Evolutionary conservation across 2,888 invertebrate genomes (phyloP).

Genomic region (Acleris literana): DNA sequence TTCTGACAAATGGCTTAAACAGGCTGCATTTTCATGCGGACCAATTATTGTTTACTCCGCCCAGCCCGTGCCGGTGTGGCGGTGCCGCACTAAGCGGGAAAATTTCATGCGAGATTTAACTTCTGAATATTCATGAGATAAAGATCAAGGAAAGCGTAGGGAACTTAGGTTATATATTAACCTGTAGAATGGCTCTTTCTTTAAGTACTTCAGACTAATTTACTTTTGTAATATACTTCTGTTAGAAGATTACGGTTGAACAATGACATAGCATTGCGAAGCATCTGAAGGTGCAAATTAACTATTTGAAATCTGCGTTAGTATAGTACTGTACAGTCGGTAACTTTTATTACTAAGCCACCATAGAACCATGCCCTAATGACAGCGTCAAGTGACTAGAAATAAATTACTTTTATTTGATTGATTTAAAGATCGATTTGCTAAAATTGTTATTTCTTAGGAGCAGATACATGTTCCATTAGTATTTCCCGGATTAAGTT

Average conservation of each 20-base stretch:
- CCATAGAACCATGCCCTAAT: too few species aligned
- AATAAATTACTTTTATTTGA: not conserved
- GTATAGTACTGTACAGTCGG: too few species aligned
- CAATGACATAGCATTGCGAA: too few species aligned
- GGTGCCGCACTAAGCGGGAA: conserved; percentile 3
- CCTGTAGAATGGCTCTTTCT: not conserved
- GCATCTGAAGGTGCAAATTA: not conserved
- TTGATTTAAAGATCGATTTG: too few species aligned
- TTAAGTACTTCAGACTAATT: not conserved
- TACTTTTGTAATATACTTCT: too few species aligned
- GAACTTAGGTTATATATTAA: conserved; percentile 11
- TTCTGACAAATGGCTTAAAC: conserved; percentile 8
- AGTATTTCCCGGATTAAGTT: too few species aligned
- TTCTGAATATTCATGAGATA: conserved; percentile 28
- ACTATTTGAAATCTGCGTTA: not conserved
- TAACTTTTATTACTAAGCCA: too few species aligned
- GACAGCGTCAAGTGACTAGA: not conserved
- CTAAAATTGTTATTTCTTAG: too few species aligned
- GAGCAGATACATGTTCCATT: too few species aligned
- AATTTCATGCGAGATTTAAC: conserved; percentile 24
- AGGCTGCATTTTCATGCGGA: conserved; percentile 9
- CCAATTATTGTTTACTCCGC: conserved; percentile 16
- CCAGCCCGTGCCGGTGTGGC: not conserved
- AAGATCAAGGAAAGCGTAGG: conserved; percentile 20
- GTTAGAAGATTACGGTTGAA: too few species aligned